Evolutionary conservation across 2,888 invertebrate genomes (phyloP), one percentile per base, ranked within the genome.

Genomic region (Malachius bipustulatus): DNA sequence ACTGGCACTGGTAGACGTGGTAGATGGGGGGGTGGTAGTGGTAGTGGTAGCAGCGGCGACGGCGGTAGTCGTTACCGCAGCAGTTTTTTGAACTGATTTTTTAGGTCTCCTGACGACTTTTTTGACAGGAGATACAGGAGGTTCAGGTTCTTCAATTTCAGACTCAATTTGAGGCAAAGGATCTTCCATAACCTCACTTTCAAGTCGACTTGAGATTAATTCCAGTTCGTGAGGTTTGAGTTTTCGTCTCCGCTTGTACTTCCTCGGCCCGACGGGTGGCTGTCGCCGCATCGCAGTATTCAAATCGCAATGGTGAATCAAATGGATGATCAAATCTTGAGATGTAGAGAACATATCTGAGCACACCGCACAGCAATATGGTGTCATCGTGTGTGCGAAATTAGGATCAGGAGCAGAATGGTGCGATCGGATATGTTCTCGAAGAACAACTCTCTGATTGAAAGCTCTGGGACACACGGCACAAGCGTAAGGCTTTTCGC

Each of bases 381-480:
- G 73, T 2, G 75, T 73, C 43, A 74, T 57, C 39, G 63, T 60
- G 28, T 73, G 73, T 10, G 73, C 76, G 30, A 70, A 69, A 42
- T 78, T 74, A 1, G 77, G 70, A 63, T 84, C 84, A 8, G 83
- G 75, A 4, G 81, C 83, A 1, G 85, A 85, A 63, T 87, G 87
- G 61, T 87, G 87, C 8, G 83, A 82, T 35, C 87, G 71, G 30
- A 87, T 84, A 52, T 87, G 87, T 51, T 87, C 87, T 2, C 87
- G 69, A 16, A 87, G 63, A 15, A 87, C 87, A 1, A 87, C 85
- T 47, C 84, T 74, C 59, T 87, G 87, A 65, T 87, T 87, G 60
- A 87, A 87, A 15, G 87, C 87, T 39, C 85, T 74, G 11, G 84
- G 82, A 49, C 87, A 87, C 29, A 87, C 84, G 0, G 85, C 82